Base-by-base conservation (phyloP, 2,113 vertebrate genomes). In the Microtus montanus region DNA sequence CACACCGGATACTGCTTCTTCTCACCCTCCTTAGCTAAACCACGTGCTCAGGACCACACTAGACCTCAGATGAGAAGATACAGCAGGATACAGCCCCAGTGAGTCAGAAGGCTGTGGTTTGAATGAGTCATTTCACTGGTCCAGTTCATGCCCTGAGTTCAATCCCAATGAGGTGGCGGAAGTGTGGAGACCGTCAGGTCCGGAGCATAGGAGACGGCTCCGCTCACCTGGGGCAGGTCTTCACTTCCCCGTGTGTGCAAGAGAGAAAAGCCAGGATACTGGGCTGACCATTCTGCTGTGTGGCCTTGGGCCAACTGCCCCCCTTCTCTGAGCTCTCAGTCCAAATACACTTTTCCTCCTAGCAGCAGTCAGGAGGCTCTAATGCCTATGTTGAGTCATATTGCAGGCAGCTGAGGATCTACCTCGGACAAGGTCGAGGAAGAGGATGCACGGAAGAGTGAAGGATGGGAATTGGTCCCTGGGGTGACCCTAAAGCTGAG, bases 371-470 rank as follows among this genome's bases (percentile, higher is more conserved):
- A 22, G 41, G 63, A 12, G 10, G 63, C 7, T 49, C 58, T 84
- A 30, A 64, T 3, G 2, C 4, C 58, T 0, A 14, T 1, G 52
- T 17, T 6, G 14, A 70, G 71, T 24, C 63, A 3, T 1, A 8
- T 0, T 17, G 61, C 2, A 7, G 68, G 38, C 15, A 14, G 6
- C 44, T 22, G 41, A 85, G 38, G 26, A 8, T 49, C 52, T 47
- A 13, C 30, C 17, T 47, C 66, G 5, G 22, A 28, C 38, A n/a
- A 75, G 78, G 63, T 64, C 28, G 79, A 28, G 19, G 71, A 49
- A 49, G 71, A 41, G 22, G 78, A n/a, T 0, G 14, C 20, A 74
- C 70, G 41, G 54, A 47, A 9, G 41, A 17, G 1, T 13, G 15
- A 30, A 52, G 71, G 28, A 3, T 7, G 63, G 17, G 68, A 15